Evolutionary conservation across 2,888 invertebrate species (phyloP), one percentile per base, ranked within the genome.

Genomic region (Drosophila histrio): DNA sequence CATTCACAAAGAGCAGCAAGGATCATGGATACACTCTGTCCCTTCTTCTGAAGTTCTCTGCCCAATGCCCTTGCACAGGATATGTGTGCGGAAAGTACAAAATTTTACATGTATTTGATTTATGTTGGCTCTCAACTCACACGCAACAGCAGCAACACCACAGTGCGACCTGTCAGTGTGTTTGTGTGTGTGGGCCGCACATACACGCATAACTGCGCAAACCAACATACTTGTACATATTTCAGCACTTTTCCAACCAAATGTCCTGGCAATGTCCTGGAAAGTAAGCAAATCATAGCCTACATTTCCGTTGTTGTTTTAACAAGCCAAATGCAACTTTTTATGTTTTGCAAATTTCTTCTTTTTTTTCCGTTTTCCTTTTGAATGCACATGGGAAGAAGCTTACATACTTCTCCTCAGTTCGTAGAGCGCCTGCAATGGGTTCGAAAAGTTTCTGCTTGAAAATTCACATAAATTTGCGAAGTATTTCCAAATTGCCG

Each of bases 71-170:
- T 84, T 60, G 77, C 72, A 69, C 81, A 87, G 89, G 89, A 87
- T 84, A 77, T 86, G 80, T 71, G 73, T 72, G 72, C 88, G 88
- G 89, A 88, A 88, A 88, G 88, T 80, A 87, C 85, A 80, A 73
- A 88, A 88, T 88, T 84, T 74, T 79, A 82, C 80, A 88, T 89
- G 84, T 84, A 86, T 84, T 86, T 88, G 89, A 89, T 89, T 88
- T 88, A 88, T 86, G 87, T 81, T 81, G 64, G 58, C 75, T 74
- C 74, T 86, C 52, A 60, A 63, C 70, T 71, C 71, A 64, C 79
- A 66, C 78, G 76, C 72, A 72, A 67, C 79, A 30, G 11, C 41
- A 30, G 30, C 39, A 58, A 22, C 52, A 34, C 58, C 50, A 41
- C 65, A 66, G 63, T 54, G 64, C 13, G 72, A 62, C 58, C 66